These are phyloP conservation scores for Deilephila elpenor DNA, from an alignment of 2,888 invertebrate species.

Conservation along the genomic window DNA sequence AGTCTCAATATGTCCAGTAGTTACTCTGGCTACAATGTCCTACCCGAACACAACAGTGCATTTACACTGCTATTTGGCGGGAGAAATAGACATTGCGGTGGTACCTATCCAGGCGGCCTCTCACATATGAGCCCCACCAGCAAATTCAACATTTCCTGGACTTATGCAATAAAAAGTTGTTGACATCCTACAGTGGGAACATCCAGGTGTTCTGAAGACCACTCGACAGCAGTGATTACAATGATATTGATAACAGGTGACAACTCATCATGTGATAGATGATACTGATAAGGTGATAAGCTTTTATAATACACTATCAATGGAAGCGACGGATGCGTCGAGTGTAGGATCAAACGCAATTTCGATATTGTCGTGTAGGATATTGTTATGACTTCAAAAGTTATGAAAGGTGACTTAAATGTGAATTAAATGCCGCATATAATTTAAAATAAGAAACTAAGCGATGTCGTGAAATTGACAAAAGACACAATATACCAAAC, in stretches of 20 bases:
- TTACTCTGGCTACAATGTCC: no score
- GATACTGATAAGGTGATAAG: slow-evolving; percentile 43
- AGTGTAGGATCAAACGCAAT: slow-evolving; percentile 27
- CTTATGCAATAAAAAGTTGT: neutral
- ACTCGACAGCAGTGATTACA: slow-evolving; percentile 51
- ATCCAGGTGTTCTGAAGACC: slow-evolving; percentile 43
- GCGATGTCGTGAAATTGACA: no score
- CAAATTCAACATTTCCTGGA: no score
- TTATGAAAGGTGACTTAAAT: neutral
- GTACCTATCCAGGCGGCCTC: no score
- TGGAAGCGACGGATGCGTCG: slow-evolving; percentile 34
- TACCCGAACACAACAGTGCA: no score
- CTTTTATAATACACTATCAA: slow-evolving; percentile 34
- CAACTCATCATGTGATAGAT: slow-evolving; percentile 54
- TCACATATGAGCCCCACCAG: no score
- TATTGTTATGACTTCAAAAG: neutral
- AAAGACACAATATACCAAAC: no score
- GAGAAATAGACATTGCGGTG: no score
- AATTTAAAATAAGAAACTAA: no score
- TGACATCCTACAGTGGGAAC: slow-evolving; percentile 43
- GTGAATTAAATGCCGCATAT: no score
- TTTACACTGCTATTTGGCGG: no score
- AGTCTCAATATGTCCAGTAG: no score
- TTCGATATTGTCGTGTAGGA: neutral
- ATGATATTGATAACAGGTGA: slow-evolving; percentile 50